Base-by-base conservation (phyloP, 2,888 invertebrate genomes). In the Chaetoderma sp. region DNA sequence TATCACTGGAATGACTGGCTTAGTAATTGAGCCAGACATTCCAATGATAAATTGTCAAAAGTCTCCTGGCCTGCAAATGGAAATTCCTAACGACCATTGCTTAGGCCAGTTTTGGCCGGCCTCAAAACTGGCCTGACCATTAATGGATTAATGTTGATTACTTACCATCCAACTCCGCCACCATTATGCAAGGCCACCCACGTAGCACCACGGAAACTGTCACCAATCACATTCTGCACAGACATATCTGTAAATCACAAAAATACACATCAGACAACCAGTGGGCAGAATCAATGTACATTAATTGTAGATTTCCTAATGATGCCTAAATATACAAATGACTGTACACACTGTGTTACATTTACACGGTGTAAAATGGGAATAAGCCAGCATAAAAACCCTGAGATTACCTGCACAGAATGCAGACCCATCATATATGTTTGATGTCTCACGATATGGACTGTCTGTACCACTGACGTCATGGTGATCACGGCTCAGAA, bases 401-500 rank as follows among this genome's bases (percentile, higher is more conserved):
- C n/a, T n/a, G n/a, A n/a, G n/a, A n/a, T 77, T 80, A 86, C 89
- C 89, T 61, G 90, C 90, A 65, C 89, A 89, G 73, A 90, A 89
- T 1, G 89, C 88, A 1, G 90, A 90, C 0, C 91, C 91, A 76
- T 90, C 90, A 68, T 88, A 87, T 39, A 90, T 88, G 77, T 90
- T 90, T n/a, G 90, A 89, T 0, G 90, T 90, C 79, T 90, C 90
- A 28, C 90, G 78, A 83, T 87, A 90, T 1, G 90, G 90, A 71
- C 89, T 89, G 82, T 91, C 90, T 1, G 90, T 89, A 18, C 90
- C 90, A 67, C 89, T 89, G 27, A 91, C 90, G 78, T 90, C 90
- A 81, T 91, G 90, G 76, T 90, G 90, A 80, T 90, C 90, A 10
- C 90, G 79, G 67, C 89, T 89, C 28, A 90, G 82, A 1, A 91